These are phyloP conservation scores for Eriocheir sinensis DNA, from an alignment of 1,140 invertebrate genomes.

Conservation along the genomic window DNA sequence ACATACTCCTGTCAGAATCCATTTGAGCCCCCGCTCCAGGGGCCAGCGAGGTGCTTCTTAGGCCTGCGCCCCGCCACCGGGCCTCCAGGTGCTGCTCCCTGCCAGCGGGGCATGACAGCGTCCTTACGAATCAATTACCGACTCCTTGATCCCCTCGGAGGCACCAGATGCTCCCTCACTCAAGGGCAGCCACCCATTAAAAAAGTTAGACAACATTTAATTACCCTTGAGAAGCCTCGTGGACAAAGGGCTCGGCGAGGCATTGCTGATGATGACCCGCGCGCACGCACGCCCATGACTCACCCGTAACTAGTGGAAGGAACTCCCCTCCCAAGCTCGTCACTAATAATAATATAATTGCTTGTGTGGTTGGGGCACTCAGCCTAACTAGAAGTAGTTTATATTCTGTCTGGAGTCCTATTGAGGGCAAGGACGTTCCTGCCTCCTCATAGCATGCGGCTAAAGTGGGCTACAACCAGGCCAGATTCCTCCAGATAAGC, in stretches of 20 bases:
- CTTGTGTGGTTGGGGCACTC: neutral
- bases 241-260: constrained; percentile 36
- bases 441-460: neutral
- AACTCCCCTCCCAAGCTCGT: neutral
- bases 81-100: neutral
- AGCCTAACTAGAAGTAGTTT: neutral
- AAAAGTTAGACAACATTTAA: constrained; percentile 73
- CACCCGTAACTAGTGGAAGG: neutral
- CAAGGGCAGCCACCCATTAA: constrained; percentile 62
- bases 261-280: constrained; percentile 28
- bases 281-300: constrained; percentile 32
- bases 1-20: no score
- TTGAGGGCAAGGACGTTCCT: neutral
- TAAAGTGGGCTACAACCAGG: constrained; percentile 44
- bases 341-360: neutral
- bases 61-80: neutral
- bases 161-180: constrained; percentile 60
- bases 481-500: constrained; percentile 32
- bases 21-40: neutral
- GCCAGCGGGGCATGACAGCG: constrained; percentile 59
- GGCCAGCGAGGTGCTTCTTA: neutral
- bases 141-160: constrained; percentile 66
- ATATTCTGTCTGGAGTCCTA: neutral
- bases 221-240: constrained; percentile 22
- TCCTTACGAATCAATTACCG: constrained; percentile 68